phyloP scores from a whole-genome alignment of 2,113 vertebrate species.

The Dromas ardeola region DNA sequence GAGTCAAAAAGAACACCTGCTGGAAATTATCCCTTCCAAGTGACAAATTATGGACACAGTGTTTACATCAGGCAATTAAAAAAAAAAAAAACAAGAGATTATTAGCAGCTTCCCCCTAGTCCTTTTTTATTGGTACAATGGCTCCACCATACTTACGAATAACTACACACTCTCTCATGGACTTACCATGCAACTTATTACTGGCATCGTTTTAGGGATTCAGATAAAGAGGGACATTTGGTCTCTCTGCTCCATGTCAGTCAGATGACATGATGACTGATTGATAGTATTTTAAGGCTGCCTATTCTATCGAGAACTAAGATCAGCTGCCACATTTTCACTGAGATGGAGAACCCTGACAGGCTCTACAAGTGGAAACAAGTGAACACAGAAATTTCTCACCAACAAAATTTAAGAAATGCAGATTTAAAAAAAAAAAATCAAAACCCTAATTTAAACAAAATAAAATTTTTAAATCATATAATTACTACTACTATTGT shows the following conservation, averaged over 20 bases:
- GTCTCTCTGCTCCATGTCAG: background rate
- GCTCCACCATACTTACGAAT: background rate
- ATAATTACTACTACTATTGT: background rate
- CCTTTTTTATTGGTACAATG: background rate
- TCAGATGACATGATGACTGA: background rate
- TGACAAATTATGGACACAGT: background rate
- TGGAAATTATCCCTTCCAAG: background rate
- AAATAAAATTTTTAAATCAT: background rate
- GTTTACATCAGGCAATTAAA: background rate
- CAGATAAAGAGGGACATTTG: background rate
- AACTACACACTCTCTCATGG: background rate
- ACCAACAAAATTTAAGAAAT: background rate
- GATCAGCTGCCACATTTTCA: background rate
- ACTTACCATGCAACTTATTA: background rate
- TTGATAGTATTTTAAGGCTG: fast-evolving
- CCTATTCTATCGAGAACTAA: background rate
- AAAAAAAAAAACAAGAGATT: background rate
- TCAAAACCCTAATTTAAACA: background rate
- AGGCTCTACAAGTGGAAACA: background rate
- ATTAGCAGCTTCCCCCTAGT: background rate
- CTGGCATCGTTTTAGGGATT: background rate
- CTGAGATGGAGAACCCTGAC: background rate
- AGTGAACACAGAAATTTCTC: background rate
- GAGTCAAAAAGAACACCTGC: background rate
- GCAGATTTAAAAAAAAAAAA: background rate